phyloP scores from a whole-genome alignment of 2,113 vertebrate genomes.

The Panurus biarmicus region DNA sequence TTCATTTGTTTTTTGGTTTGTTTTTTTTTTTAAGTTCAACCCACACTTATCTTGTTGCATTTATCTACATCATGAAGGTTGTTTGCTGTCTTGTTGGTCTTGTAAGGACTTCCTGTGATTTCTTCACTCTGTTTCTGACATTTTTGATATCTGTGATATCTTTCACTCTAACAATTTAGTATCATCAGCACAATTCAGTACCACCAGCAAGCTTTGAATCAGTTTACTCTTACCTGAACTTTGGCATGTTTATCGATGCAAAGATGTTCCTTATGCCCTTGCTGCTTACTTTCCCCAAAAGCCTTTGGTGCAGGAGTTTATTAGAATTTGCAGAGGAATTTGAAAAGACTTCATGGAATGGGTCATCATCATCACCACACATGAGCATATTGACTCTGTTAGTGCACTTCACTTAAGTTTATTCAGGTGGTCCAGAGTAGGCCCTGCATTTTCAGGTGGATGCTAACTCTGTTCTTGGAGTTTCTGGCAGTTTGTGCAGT shows the following conservation, averaged over 20 bases:
- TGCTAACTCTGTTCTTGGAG: not conserved
- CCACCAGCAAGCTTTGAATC: not conserved
- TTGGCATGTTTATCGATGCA: not conserved
- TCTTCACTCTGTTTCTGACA: too few relatives aligned
- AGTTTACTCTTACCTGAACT: not conserved
- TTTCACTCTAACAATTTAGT: not conserved
- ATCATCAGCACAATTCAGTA: not conserved
- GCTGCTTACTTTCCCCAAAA: not conserved
- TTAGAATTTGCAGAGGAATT: not conserved
- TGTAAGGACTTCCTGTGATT: not conserved
- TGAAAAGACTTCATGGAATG: not conserved
- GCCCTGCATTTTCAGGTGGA: not conserved
- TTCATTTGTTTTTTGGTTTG: not conserved
- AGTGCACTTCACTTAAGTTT: not conserved
- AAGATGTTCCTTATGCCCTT: not conserved
- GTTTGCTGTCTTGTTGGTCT: not conserved
- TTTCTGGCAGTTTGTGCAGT: not conserved
- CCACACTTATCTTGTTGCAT: not conserved
- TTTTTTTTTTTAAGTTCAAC: not conserved
- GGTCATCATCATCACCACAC: not conserved
- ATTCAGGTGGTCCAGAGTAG: not conserved
- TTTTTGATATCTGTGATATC: too few relatives aligned
- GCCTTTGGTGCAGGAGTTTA: not conserved
- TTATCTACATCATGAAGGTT: fast-evolving
- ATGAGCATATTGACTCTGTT: not conserved